Conservation (phyloP, 2,113 vertebrate species). For the Sminthopsis crassicaudata region DNA sequence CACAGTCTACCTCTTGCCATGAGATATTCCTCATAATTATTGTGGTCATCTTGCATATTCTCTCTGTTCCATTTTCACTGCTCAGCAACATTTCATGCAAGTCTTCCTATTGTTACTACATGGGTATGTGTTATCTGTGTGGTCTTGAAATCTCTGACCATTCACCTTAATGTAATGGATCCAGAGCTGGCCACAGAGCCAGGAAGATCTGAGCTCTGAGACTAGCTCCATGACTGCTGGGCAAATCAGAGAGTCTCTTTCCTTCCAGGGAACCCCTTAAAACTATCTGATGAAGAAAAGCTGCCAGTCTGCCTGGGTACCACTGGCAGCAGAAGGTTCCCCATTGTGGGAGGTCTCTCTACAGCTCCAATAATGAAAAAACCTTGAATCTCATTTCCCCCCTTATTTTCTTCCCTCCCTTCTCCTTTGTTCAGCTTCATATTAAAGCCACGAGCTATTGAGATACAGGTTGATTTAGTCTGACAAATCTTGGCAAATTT, state of each 20-base stretch:
- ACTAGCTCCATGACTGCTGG: neutral
- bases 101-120: neutral
- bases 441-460: neutral
- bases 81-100: neutral
- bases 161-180: neutral
- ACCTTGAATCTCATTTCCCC: neutral
- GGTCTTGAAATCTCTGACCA: neutral
- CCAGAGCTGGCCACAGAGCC: neutral
- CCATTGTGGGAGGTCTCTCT: neutral
- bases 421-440: neutral
- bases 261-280: neutral
- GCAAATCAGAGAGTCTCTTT: neutral
- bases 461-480: neutral
- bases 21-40: neutral
- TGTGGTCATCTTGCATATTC: neutral
- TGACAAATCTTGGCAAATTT: neutral
- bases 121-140: neutral
- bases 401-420: neutral
- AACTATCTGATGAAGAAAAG: neutral
- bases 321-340: neutral
- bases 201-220: neutral
- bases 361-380: neutral
- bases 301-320: neutral
- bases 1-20: neutral
- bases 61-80: neutral